phyloP scores from a whole-genome alignment of 2,888 invertebrate species.

The Crioceris asparagi region DNA sequence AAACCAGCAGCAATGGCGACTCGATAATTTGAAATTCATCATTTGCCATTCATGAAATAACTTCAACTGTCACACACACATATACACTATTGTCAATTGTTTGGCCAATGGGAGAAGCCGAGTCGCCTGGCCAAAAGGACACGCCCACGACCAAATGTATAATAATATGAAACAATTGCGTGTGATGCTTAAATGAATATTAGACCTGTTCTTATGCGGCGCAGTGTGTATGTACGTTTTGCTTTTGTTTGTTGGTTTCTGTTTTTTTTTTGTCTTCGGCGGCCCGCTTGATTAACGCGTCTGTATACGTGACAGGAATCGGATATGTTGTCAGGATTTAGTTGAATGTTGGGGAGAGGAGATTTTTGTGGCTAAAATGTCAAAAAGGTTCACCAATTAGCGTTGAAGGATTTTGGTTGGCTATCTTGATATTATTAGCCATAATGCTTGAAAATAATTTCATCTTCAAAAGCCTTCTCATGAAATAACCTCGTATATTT shows the following conservation, averaged over 20 bases:
- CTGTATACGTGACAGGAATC: conserved; percentile 18
- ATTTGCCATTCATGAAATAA: conserved; percentile 27
- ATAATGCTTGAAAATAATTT: no score
- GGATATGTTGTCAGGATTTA: no score
- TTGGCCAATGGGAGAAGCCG: conserved; percentile 26
- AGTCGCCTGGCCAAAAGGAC: no score
- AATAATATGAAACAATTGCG: conserved; percentile 31
- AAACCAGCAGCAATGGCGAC: conserved; percentile 25
- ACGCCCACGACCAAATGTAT: conserved; percentile 30
- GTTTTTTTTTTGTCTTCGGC: conserved; percentile 14
- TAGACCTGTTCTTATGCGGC: conserved; percentile 18
- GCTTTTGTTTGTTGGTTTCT: no score
- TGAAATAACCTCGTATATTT: no score
- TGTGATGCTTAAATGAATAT: conserved; percentile 22
- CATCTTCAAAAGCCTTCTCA: no score
- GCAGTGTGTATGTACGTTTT: no score
- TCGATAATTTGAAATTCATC: conserved; percentile 27
- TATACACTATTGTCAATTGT: conserved; percentile 28
- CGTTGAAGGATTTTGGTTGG: no score
- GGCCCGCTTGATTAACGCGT: conserved; percentile 19
- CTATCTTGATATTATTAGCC: no score
- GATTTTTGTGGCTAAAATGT: no score
- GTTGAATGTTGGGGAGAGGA: no score
- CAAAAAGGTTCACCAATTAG: no score
- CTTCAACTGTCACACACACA: conserved; percentile 17